phyloP scores from a whole-genome alignment of 35 echinoderm and acorn worm species.

The Apostichopus californicus region DNA sequence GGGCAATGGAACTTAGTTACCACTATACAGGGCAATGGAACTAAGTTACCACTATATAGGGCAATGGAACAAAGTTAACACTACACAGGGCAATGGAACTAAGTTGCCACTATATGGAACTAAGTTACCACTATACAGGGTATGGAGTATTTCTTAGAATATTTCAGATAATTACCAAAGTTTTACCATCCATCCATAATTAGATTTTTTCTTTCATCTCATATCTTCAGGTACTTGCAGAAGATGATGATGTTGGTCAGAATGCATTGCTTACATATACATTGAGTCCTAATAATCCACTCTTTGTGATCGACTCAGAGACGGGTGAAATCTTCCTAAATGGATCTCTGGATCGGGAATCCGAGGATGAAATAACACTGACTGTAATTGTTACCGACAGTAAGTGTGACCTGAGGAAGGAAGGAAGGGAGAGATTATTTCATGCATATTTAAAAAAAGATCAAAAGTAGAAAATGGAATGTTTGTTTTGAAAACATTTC shows the following conservation, averaged over 20 bases:
- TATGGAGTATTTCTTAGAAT: too few species aligned
- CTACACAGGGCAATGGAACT: too few species aligned
- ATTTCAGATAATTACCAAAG: not conserved
- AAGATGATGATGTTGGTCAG: slow-evolving; percentile 66
- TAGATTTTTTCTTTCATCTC: not conserved
- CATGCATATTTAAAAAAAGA: too few species aligned
- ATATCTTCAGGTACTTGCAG: slow-evolving; percentile 65
- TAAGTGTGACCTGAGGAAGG: slow-evolving; percentile 56
- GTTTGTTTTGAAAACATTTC: too few species aligned
- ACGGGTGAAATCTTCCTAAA: slow-evolving; percentile 67
- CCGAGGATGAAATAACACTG: slow-evolving; percentile 45
- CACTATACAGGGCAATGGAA: too few species aligned
- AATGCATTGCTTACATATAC: slow-evolving; percentile 72
- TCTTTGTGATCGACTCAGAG: slow-evolving; percentile 59
- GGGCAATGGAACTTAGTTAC: too few species aligned
- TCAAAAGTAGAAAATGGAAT: too few species aligned
- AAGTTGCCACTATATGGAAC: too few species aligned
- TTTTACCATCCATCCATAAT: not conserved
- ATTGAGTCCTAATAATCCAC: slow-evolving; percentile 36
- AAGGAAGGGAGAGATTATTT: too few species aligned
- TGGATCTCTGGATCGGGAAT: slow-evolving; percentile 71
- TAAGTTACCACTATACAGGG: too few species aligned
- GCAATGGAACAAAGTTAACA: too few species aligned
- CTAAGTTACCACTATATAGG: too few species aligned
- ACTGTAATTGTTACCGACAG: slow-evolving; percentile 71